Evolutionary conservation across 1,140 invertebrate species (phyloP).

Genomic region (Mercenaria mercenaria): DNA sequence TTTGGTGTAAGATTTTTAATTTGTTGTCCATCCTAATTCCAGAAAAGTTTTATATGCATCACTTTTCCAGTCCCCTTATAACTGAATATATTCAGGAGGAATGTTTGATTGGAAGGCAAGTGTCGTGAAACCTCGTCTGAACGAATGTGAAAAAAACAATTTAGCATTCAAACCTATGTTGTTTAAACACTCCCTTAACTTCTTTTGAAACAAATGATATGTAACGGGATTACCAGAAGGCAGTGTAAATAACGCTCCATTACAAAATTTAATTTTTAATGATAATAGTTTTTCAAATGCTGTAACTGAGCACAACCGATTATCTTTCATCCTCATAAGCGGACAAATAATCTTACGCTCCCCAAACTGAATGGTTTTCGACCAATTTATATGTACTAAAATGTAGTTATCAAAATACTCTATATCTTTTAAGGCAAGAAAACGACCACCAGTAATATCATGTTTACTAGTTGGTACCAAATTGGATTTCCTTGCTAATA

Average conservation of each 20-base stretch:
- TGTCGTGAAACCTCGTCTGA: too few relatives aligned
- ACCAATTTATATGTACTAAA: not conserved
- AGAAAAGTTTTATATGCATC: too few relatives aligned
- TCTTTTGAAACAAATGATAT: not conserved
- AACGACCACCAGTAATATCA: not conserved
- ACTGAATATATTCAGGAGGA: too few relatives aligned
- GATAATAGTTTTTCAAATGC: not conserved
- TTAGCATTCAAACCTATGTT: too few relatives aligned
- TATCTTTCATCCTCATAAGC: not conserved
- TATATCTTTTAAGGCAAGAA: not conserved
- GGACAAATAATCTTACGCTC: not conserved
- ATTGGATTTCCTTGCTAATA: not conserved
- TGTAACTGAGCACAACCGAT: not conserved
- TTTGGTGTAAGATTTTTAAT: too few relatives aligned
- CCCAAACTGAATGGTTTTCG: not conserved
- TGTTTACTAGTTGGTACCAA: constrained; percentile 7
- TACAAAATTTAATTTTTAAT: not conserved
- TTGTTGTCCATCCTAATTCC: too few relatives aligned
- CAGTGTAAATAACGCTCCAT: not conserved
- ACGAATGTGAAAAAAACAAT: too few relatives aligned
- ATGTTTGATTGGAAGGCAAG: too few relatives aligned
- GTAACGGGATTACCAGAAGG: not conserved
- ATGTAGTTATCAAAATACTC: not conserved
- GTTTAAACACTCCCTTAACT: too few relatives aligned
- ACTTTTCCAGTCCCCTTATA: too few relatives aligned